Evolutionary conservation across 2,113 vertebrate species (phyloP), one percentile per base, ranked within the genome.

Genomic region (Callopanchax toddi): DNA sequence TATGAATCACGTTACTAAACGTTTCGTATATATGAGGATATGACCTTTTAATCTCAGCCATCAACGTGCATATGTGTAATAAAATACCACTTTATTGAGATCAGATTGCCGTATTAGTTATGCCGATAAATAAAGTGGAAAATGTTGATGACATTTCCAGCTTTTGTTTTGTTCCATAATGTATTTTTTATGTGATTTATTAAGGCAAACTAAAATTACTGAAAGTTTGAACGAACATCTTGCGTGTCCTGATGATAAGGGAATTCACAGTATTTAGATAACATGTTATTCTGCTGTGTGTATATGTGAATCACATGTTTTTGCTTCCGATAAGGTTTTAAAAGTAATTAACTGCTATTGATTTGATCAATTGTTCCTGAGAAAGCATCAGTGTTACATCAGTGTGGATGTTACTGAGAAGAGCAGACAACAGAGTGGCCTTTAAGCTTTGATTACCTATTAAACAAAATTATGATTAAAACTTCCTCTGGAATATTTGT

Each of bases 241-340:
- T n/a, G n/a, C n/a, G n/a, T n/a, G n/a, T n/a, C n/a, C n/a, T 50
- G 51, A 61, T 42, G 18, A 32, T 17, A 1, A 40, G 0, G 7
- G 2, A 16, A 12, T 21, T 46, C 17, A 13, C 8, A 20, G 44
- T 15, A 16, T 16, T 16, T 22, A 12, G 17, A 29, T 13, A 17
- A 7, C 4, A 11, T 16, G 45, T 34, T 40, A 56, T 13, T 17
- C 10, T 18, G 18, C 25, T 37, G 36, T 11, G 18, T 18, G 12
- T 32, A 5, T 15, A 8, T 2, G 20, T 34, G 2, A 32, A 71
- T 79, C 76, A 66, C 53, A 13, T 71, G 64, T 17, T 65, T 21
- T 11, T 15, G 11, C 17, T 9, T 22, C n/a, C 40, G 36, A 70
- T 60, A 45, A 32, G 17, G 11, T 42, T 51, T 21, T 36, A 3